Evolutionary conservation across 2,797 vertebrate genomes (phyloP).

Genomic region (Gadopsis bispinosus): DNA sequence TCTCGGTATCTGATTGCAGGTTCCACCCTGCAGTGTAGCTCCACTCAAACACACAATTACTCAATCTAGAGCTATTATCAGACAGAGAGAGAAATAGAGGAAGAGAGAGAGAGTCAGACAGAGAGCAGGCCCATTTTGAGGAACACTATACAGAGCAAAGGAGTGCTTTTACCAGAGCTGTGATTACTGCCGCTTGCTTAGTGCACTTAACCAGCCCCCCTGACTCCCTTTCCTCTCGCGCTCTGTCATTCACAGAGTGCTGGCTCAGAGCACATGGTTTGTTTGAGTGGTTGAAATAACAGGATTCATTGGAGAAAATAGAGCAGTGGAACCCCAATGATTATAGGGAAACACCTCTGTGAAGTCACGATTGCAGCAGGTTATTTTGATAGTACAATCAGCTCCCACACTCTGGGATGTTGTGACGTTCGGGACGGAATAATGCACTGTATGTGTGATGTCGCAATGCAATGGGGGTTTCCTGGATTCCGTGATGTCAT

Average conservation of each 20-base stretch:
- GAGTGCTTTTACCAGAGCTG: constrained; percentile 85
- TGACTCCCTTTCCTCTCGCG: constrained; percentile 62
- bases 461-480: constrained; percentile 1
- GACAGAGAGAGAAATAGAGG: constrained; percentile 68
- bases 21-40: constrained; percentile 81
- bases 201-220: constrained; percentile 84
- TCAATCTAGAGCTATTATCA: constrained; percentile 87
- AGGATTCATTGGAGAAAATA: constrained; percentile 73
- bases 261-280: constrained; percentile 58
- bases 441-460: neutral
- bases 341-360: constrained; percentile 68
- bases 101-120: constrained; percentile 60
- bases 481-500: neutral
- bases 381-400: constrained; percentile 27
- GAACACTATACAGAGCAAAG: constrained; percentile 73
- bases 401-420: neutral
- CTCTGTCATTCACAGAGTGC: constrained; percentile 78
- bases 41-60: constrained; percentile 87
- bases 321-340: constrained; percentile 65
- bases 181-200: constrained; percentile 84
- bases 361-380: constrained; percentile 51
- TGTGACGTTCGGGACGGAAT: neutral
- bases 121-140: constrained; percentile 68
- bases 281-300: constrained; percentile 78
- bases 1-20: constrained; percentile 84